These are phyloP conservation scores for Sarcophaga caerulescens DNA, from an alignment of 2,888 invertebrate species.

Conservation along the genomic window DNA sequence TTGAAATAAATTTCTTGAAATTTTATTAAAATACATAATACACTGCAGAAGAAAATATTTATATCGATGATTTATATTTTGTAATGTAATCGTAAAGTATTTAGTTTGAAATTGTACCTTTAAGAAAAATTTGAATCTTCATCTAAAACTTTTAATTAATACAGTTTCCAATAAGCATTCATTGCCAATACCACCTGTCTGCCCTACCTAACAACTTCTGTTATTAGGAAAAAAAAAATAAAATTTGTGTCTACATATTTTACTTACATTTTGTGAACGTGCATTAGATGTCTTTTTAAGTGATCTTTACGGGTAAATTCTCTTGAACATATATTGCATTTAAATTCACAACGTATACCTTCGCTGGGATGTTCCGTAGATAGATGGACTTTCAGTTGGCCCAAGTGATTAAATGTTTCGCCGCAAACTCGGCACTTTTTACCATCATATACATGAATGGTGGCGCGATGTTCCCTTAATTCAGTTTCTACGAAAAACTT, in stretches of 20 bases:
- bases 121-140: too few species aligned
- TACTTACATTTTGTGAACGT: conserved; percentile 77
- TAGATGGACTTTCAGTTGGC: conserved; percentile 81
- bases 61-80: too few species aligned
- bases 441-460: conserved; percentile 70
- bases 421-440: conserved; percentile 80
- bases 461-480: conserved; percentile 74
- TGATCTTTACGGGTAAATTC: conserved; percentile 81
- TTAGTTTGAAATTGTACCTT: too few species aligned
- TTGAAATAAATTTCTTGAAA: too few species aligned
- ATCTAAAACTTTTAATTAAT: too few species aligned
- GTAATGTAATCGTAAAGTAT: too few species aligned
- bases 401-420: conserved; percentile 80
- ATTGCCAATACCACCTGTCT: too few species aligned
- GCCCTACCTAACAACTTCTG: too few species aligned
- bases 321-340: conserved; percentile 81
- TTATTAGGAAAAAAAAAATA: too few species aligned
- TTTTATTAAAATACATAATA: too few species aligned
- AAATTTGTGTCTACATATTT: conserved; percentile 32
- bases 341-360: conserved; percentile 68
- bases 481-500: conserved; percentile 74
- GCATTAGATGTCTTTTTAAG: conserved; percentile 81
- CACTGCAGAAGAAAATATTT: too few species aligned
- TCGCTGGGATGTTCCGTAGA: conserved; percentile 60
- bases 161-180: too few species aligned